phyloP scores from a whole-genome alignment of 2,888 invertebrate species.

The Ditula angustiorana region DNA sequence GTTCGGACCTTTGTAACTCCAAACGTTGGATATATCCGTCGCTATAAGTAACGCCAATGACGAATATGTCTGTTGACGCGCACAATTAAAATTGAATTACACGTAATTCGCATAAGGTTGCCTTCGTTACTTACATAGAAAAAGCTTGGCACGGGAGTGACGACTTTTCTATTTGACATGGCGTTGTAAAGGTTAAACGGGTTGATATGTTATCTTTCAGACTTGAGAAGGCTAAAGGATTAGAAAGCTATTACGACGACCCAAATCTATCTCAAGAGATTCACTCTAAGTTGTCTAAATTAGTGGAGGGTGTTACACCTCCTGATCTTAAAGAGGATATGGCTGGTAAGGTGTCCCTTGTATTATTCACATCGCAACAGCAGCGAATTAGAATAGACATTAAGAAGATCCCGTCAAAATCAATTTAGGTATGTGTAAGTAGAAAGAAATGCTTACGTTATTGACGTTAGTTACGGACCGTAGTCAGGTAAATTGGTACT shows the following conservation, averaged over 20 bases:
- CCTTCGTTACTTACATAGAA: not conserved
- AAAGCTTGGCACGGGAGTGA: too few relatives aligned
- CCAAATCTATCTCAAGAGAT: slow-evolving; percentile 66
- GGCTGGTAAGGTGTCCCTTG: slow-evolving; percentile 54
- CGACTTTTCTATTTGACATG: too few relatives aligned
- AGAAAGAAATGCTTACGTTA: too few relatives aligned
- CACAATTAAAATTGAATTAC: too few relatives aligned
- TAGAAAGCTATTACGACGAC: slow-evolving; percentile 69
- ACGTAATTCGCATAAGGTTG: too few relatives aligned
- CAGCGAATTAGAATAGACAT: not conserved
- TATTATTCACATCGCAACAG: not conserved
- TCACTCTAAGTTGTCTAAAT: slow-evolving; percentile 51
- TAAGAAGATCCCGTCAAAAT: not conserved
- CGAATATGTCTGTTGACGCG: too few relatives aligned
- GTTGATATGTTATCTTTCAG: slow-evolving; percentile 47
- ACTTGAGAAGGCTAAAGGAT: slow-evolving; percentile 60
- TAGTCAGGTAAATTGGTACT: too few relatives aligned
- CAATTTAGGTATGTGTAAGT: too few relatives aligned
- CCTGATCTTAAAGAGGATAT: slow-evolving; percentile 61
- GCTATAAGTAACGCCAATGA: too few relatives aligned
- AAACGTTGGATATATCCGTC: too few relatives aligned
- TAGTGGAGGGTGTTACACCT: slow-evolving; percentile 54
- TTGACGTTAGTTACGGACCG: too few relatives aligned
- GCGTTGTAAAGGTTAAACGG: not conserved
- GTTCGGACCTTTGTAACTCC: too few relatives aligned